These are phyloP conservation scores for Eptatretus atami DNA, from an alignment of 2,797 vertebrate genomes.

Conservation along the genomic window DNA sequence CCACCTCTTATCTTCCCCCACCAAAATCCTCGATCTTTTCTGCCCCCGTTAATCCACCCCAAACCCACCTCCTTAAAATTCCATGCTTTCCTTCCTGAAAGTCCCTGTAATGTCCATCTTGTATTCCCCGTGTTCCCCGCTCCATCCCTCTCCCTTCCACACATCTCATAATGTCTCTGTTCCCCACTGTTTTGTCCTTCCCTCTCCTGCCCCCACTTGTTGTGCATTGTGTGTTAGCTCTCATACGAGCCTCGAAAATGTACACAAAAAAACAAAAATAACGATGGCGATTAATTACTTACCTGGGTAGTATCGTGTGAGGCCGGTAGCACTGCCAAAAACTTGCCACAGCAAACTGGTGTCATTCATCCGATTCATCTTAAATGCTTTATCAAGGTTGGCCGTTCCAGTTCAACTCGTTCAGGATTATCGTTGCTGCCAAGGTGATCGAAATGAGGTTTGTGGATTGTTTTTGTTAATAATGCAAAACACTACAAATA, in stretches of 20 bases:
- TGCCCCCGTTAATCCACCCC: too few relatives aligned
- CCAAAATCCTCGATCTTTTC: too few relatives aligned
- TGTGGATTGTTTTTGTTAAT: too few relatives aligned
- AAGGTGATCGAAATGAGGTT: neutral
- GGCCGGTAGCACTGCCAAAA: constrained; percentile 79
- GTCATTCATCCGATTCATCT: constrained; percentile 58
- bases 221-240: neutral
- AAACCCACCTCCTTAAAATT: too few relatives aligned
- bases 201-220: neutral
- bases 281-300: neutral
- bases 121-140: too few relatives aligned
- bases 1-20: too few relatives aligned
- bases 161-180: too few relatives aligned
- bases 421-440: constrained; percentile 64
- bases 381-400: constrained; percentile 58
- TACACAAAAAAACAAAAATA: too few relatives aligned
- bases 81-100: too few relatives aligned
- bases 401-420: constrained; percentile 96
- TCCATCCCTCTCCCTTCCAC: too few relatives aligned
- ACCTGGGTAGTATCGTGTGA: constrained; percentile 71
- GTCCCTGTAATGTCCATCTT: too few relatives aligned
- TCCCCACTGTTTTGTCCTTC: neutral
- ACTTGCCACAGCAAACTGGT: constrained; percentile 83
- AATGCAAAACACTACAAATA: too few relatives aligned
- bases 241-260: neutral